phyloP scores from a whole-genome alignment of 2,888 invertebrate species.

The Synergus itoensis region DNA sequence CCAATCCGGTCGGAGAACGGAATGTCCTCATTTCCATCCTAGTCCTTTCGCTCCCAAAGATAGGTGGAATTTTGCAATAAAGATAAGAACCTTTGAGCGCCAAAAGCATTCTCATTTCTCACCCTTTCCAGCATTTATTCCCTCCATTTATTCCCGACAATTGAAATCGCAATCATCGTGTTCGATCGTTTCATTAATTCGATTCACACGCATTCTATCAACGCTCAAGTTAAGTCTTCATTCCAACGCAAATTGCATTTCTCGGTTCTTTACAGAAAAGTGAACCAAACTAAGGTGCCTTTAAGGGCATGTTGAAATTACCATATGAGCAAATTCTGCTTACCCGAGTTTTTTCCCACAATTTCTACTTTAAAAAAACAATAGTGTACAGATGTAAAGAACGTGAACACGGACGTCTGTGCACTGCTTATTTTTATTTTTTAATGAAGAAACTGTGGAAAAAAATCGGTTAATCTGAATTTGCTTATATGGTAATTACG shows the following conservation, averaged over 20 bases:
- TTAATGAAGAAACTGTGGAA: too few relatives aligned
- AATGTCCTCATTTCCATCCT: conserved; percentile 68
- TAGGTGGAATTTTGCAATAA: conserved; percentile 70
- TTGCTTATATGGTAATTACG: too few relatives aligned
- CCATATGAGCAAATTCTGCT: too few relatives aligned
- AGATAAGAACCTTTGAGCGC: conserved; percentile 68
- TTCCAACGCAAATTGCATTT: conserved; percentile 21
- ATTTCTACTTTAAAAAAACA: too few relatives aligned
- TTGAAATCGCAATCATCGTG: conserved; percentile 37
- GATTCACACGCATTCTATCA: conserved; percentile 27
- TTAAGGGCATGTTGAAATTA: too few relatives aligned
- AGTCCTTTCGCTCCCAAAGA: conserved; percentile 63
- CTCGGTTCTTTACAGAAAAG: neutral
- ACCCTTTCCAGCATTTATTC: conserved; percentile 15
- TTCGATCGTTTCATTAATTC: conserved; percentile 15
- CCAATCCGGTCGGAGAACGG: conserved; percentile 67
- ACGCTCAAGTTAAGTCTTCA: conserved; percentile 13
- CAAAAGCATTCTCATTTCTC: conserved; percentile 41
- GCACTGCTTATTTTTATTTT: too few relatives aligned
- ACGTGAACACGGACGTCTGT: too few relatives aligned
- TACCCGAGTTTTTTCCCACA: too few relatives aligned
- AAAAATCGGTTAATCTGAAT: too few relatives aligned
- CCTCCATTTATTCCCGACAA: conserved; percentile 20
- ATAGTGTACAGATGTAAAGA: too few relatives aligned
- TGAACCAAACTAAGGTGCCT: neutral